Evolutionary conservation across 2,113 vertebrate genomes (phyloP).

Genomic region (Gallinago undulata): DNA sequence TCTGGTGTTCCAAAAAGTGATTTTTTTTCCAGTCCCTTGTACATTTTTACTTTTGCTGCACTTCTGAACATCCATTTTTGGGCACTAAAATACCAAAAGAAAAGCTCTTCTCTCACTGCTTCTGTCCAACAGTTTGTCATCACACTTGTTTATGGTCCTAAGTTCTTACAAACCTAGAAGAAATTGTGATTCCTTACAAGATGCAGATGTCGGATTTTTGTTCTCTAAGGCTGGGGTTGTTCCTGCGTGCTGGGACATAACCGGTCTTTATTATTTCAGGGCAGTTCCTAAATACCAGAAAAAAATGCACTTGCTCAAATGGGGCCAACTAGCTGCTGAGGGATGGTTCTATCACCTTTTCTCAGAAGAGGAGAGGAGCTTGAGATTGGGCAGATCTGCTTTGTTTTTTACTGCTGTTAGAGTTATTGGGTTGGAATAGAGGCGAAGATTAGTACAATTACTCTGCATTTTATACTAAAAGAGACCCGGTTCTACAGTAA

Average conservation of each 20-base stretch:
- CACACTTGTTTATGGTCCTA: conserved; percentile 15
- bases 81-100: neutral
- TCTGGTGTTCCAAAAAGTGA: neutral
- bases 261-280: neutral
- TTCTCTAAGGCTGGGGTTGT: neutral
- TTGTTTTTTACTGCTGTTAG: neutral
- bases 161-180: conserved; percentile 12
- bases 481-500: neutral
- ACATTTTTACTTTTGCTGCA: neutral
- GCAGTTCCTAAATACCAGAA: neutral
- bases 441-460: neutral
- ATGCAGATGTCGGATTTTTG: neutral
- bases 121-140: conserved; percentile 37
- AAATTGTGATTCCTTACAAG: conserved; percentile 21
- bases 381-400: neutral
- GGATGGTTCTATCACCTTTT: neutral
- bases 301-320: neutral
- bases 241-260: neutral
- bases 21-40: neutral
- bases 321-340: neutral
- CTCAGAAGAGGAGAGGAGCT: neutral
- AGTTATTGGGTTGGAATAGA: neutral
- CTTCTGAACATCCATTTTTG: neutral
- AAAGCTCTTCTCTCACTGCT: neutral
- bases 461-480: neutral